Base-by-base conservation (phyloP, 2,888 invertebrate genomes). In the Campaea margaritaria region DNA sequence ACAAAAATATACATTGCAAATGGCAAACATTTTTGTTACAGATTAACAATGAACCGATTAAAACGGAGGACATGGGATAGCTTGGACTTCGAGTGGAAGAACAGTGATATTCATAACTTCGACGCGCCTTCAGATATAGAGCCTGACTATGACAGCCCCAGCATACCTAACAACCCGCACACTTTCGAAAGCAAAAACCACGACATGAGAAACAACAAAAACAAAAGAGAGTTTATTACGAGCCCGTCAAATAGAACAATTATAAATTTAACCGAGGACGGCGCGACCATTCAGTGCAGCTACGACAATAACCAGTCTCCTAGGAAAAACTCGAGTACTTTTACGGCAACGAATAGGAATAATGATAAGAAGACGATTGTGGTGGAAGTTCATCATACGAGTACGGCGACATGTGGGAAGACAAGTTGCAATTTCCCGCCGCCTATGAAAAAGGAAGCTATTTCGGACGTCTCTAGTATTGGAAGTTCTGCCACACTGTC, bases 191-290 rank as follows among this genome's bases (percentile, higher is more conserved):
- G 83, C 70, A 91, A 91, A 73, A 84, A 75, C 56, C 83, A 82
- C 64, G 53, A 58, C 53, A 68, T 74, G 62, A 78, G 79, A 62
- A 75, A 71, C 69, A 87, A 84, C 69, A 87, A 84, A 71, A 80
- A 67, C 60, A 86, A 81, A 66, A 81, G 81, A 58, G 91, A 91
- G 39, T 85, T 83, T 54, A 65, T 87, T 62, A 83, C 81, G 58
- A 74, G 77, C 74, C 91, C 93, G 61, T 94, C 94, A 64, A 95
- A 95, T 84, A 95, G 95, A 74, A 96, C 96, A 3, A 95, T 96
- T 64, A 96, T 96, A 47, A 95, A 95, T 86, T 85, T 96, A 70
- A 94, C 95, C 0, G 96, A 95, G 82, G 95, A 93, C 68, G 95
- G 95, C 43, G 95, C 95, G 47, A 95, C 95, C 7, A 96, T 96